Evolutionary conservation across 2,797 vertebrate species (phyloP).

Genomic region (Heterohyrax brucei): DNA sequence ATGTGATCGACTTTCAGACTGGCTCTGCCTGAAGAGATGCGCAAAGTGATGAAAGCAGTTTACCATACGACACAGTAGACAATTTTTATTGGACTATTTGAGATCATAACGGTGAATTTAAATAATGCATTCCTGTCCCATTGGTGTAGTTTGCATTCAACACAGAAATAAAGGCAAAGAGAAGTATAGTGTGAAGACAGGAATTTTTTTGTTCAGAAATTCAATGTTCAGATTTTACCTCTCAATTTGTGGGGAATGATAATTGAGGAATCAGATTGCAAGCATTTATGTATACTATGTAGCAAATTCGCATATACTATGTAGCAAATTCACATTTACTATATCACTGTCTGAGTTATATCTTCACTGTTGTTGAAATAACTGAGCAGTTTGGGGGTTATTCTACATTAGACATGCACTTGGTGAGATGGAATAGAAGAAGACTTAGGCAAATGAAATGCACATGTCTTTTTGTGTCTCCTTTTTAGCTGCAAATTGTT

Average conservation of each 20-base stretch:
- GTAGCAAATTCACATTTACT: neutral
- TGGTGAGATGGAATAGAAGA: neutral
- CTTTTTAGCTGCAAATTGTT: neutral
- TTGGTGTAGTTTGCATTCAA: neutral
- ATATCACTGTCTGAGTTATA: neutral
- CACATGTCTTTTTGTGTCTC: neutral
- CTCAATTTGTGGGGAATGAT: neutral
- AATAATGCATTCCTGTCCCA: constrained; percentile 36
- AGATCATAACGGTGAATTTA: neutral
- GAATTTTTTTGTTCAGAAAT: constrained; percentile 11
- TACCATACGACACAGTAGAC: neutral
- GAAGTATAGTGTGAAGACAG: neutral
- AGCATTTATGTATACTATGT: neutral
- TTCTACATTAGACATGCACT: neutral
- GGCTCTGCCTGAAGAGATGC: constrained; percentile 11
- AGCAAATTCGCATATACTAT: neutral
- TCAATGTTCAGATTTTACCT: neutral
- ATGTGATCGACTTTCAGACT: neutral
- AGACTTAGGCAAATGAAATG: neutral
- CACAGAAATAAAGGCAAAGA: neutral
- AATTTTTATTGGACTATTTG: constrained; percentile 31
- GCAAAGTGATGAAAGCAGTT: neutral
- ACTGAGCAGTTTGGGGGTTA: neutral
- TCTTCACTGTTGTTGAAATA: constrained; percentile 58
- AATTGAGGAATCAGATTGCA: neutral